Conservation (phyloP, 2,888 invertebrate species). For the Lasioglossum pauxillum region DNA sequence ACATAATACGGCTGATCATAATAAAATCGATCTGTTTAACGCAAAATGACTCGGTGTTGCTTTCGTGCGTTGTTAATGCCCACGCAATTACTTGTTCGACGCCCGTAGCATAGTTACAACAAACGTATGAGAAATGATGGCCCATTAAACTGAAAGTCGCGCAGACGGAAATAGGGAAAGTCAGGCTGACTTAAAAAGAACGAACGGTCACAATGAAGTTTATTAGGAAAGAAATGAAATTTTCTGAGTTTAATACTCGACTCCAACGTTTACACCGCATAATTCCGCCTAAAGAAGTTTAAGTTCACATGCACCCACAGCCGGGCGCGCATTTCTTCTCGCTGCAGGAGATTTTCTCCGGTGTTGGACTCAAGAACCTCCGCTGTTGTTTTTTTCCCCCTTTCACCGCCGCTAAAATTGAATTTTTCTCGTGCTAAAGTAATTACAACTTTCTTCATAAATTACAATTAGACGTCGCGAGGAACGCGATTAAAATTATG, state of each 20-base stretch:
- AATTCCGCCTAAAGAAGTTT: conserved; percentile 54
- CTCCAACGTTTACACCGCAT: conserved; percentile 55
- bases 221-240: conserved; percentile 58
- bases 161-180: conserved; percentile 6
- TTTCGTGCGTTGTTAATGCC: neutral
- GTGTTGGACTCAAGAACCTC: conserved; percentile 42
- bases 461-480: conserved; percentile 18
- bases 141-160: conserved; percentile 14
- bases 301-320: conserved; percentile 54
- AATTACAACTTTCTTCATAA: conserved; percentile 59
- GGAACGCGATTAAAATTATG: conserved; percentile 47
- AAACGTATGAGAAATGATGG: conserved; percentile 1
- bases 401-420: conserved; percentile 44
- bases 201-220: conserved; percentile 51
- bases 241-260: conserved; percentile 60
- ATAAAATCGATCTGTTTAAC: neutral
- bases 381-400: conserved; percentile 22
- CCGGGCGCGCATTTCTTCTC: conserved; percentile 32
- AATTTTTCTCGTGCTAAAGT: conserved; percentile 55
- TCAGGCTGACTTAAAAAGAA: conserved; percentile 38
- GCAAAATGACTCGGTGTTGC: neutral
- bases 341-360: conserved; percentile 41
- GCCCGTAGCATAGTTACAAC: neutral
- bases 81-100: neutral
- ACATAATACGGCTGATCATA: neutral